Base-by-base conservation (phyloP, 1,140 invertebrate genomes). In the Matsumurasca onukii region DNA sequence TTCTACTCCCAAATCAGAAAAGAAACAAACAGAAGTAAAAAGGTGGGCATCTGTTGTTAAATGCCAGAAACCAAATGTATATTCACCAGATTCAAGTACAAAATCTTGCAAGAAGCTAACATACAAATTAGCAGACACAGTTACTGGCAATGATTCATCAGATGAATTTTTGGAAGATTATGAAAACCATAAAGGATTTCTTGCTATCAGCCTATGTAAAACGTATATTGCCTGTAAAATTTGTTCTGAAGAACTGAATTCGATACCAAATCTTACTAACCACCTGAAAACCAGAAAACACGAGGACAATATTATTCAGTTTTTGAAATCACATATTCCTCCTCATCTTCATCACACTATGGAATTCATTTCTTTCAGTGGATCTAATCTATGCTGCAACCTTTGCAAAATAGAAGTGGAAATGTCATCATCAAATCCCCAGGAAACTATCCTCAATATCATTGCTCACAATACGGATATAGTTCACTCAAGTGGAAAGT, bases 381-480 rank as follows among this genome's bases (percentile, higher is more conserved):
- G 55, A 27, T 59, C 24, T 5, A 59, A 5, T 29, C 24, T 59
- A 59, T 59, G 55, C n/a, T 59, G 55, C n/a, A 59, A 59, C 25
- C 24, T 59, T 12, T 59, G 55, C 30, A 22, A n/a, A 5, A 27
- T 22, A 12, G n/a, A 29, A 5, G 30, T 59, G 15, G 9, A 13
- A 5, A 59, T 59, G 55, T 27, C 22, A 2, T 59, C 55, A 12
- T 59, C 2, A 3, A 59, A 59, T 29, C 22, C 55, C 12, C n/a
- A 27, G 25, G 55, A 59, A n/a, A 59, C 55, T 5, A 59, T 59
- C 30, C 24, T 59, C 9, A 59, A 59, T 27, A 59, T 59, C 25
- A 27, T 59, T 5, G 55, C 55, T 27, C 55, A 59, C n/a, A 59
- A 59, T 24, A 27, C 3, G 13, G 24, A 27, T 59, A 24, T 27